Evolutionary conservation across 2,797 vertebrate genomes (phyloP).

Genomic region (Galagoides demidoff): DNA sequence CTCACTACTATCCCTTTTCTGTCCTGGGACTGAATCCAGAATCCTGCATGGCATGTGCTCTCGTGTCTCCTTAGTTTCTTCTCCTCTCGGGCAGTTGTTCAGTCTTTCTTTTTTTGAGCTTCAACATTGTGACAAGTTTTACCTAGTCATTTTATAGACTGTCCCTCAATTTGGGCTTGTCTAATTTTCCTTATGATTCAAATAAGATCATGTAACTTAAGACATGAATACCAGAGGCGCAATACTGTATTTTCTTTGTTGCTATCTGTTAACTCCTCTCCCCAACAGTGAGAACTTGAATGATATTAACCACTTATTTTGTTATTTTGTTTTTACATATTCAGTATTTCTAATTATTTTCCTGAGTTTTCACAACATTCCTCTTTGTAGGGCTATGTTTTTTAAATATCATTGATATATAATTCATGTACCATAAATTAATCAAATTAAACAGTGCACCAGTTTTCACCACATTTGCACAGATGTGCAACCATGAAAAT

Average conservation of each 20-base stretch:
- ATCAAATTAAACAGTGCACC: background rate
- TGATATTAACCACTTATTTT: background rate
- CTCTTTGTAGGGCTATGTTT: background rate
- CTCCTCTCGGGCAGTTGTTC: background rate
- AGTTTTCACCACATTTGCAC: background rate
- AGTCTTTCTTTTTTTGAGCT: background rate
- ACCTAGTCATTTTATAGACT: background rate
- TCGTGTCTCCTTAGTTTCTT: background rate
- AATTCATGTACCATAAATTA: background rate
- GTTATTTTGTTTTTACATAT: background rate
- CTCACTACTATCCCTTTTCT: background rate
- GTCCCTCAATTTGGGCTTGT: background rate
- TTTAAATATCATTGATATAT: background rate
- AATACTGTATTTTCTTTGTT: background rate
- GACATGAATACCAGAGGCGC: background rate
- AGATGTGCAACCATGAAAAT: background rate
- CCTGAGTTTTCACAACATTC: background rate
- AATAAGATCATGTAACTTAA: background rate
- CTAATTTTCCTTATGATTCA: background rate
- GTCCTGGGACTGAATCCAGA: background rate
- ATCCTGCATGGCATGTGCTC: background rate
- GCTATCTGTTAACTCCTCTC: background rate
- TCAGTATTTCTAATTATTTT: background rate
- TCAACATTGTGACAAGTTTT: background rate
- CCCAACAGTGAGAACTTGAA: background rate